Percentiles rank a stretch among this genome's conserved stretches.
These are phyloP conservation scores for Sigmodon hispidus DNA, from an alignment of 2,113 vertebrate genomes.

Conservation along the genomic window DNA sequence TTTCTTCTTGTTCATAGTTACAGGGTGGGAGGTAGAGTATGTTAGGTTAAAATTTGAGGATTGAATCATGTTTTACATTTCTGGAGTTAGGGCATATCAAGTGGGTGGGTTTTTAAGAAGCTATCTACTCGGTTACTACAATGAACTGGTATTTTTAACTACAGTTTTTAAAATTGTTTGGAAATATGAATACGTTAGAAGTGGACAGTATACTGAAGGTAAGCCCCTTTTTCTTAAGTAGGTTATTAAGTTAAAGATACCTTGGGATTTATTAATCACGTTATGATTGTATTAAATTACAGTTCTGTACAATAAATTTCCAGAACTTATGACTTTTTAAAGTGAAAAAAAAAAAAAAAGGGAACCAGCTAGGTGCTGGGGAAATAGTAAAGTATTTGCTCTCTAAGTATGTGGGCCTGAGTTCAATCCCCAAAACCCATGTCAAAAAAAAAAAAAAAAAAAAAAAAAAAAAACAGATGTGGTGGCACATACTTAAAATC, in stretches of 20 bases:
- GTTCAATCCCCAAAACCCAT: neutral
- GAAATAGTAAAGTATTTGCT: neutral
- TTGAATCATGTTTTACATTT: slow-evolving; percentile 63
- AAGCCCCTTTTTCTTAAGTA: slow-evolving; percentile 36
- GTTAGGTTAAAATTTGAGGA: slow-evolving; percentile 58
- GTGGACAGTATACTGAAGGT: slow-evolving; percentile 23
- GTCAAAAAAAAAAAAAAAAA: too few species aligned
- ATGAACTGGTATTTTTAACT: slow-evolving; percentile 61
- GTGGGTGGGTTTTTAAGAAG: slow-evolving; percentile 66
- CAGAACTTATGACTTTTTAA: slow-evolving; percentile 56
- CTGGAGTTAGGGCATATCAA: slow-evolving; percentile 61
- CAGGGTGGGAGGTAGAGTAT: slow-evolving; percentile 55
- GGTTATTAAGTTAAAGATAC: slow-evolving; percentile 41
- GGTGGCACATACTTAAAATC: neutral
- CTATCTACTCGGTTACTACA: slow-evolving; percentile 58
- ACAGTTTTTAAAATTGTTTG: slow-evolving; percentile 38
- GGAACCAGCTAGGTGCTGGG: neutral
- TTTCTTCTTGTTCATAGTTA: slow-evolving; percentile 66
- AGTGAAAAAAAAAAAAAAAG: too few species aligned
- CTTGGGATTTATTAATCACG: slow-evolving; percentile 7
- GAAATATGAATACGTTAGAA: slow-evolving; percentile 44
- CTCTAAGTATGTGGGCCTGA: neutral
- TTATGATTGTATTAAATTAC: slow-evolving; percentile 26
- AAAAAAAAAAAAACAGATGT: too few species aligned
- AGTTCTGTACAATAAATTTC: slow-evolving; percentile 27